Percentiles rank a stretch among this genome's conserved stretches.
These are phyloP conservation scores for Timema cristinae DNA, from an alignment of 2,888 invertebrate genomes.

Conservation along the genomic window DNA sequence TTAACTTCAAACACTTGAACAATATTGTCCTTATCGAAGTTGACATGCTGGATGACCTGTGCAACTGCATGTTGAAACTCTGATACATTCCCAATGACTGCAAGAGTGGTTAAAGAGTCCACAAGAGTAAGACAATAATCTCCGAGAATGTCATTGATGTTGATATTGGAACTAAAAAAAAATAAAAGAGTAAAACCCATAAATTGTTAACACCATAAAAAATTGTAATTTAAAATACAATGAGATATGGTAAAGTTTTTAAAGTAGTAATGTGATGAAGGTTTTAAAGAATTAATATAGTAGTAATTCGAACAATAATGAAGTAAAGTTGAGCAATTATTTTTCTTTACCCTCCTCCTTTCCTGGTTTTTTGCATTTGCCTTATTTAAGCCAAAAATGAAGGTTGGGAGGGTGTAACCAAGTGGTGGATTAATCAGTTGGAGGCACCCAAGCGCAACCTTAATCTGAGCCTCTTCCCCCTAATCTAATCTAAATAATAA, in stretches of 20 bases:
- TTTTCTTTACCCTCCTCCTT: background rate
- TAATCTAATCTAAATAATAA: too few species aligned
- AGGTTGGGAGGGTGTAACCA: too few species aligned
- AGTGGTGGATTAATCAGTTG: too few species aligned
- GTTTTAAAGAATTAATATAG: background rate
- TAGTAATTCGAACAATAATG: background rate
- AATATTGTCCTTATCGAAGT: constrained; percentile 56
- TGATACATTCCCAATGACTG: constrained; percentile 53
- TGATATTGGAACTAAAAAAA: constrained; percentile 54
- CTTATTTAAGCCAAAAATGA: too few species aligned
- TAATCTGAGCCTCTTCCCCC: too few species aligned
- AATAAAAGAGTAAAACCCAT: constrained; percentile 13
- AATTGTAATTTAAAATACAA: background rate
- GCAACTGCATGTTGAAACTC: constrained; percentile 56
- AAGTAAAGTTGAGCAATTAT: background rate
- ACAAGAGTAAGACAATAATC: constrained; percentile 58
- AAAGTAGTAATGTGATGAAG: background rate
- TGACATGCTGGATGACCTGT: constrained; percentile 52
- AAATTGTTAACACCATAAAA: background rate
- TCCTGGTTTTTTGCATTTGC: background rate
- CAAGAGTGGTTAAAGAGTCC: constrained; percentile 57
- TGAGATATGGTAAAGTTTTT: too few species aligned
- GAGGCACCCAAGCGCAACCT: too few species aligned
- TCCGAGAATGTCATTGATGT: constrained; percentile 62
- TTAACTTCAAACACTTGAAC: constrained; percentile 64